Conservation (phyloP, 1,140 invertebrate species). For the Halotydeus destructor region DNA sequence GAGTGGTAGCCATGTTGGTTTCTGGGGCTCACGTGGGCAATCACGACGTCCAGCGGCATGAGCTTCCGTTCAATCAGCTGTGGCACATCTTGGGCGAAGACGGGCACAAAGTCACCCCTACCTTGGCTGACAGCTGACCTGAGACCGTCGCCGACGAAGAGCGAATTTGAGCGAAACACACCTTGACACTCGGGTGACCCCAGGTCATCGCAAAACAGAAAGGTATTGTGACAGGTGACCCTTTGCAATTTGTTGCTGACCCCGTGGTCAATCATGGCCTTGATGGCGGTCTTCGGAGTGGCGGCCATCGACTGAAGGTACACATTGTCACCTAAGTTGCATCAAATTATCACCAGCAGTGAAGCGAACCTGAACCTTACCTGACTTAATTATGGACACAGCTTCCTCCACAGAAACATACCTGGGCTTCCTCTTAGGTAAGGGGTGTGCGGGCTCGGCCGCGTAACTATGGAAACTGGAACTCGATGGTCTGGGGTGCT, state of each 20-base stretch:
- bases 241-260: conserved; percentile 39
- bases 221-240: conserved; percentile 73
- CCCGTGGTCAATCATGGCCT: conserved; percentile 59
- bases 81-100: conserved; percentile 80
- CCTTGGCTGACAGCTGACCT: conserved; percentile 66
- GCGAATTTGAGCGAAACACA: conserved; percentile 52
- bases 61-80: conserved; percentile 60
- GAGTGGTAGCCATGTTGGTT: conserved; percentile 76
- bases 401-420: conserved; percentile 13
- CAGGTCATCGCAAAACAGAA: conserved; percentile 66
- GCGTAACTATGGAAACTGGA: conserved; percentile 3
- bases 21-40: conserved; percentile 68
- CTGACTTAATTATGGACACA: conserved; percentile 14
- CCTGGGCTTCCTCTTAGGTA: conserved; percentile 9
- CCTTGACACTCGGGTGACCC: conserved; percentile 54
- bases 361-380: conserved; percentile 4
- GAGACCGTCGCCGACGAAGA: conserved; percentile 80
- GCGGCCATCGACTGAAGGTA: conserved; percentile 78
- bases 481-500: background rate
- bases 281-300: conserved; percentile 52
- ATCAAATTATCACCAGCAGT: too few species aligned
- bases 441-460: conserved; percentile 11
- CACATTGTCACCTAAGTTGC: conserved; percentile 54
- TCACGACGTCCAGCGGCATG: conserved; percentile 57
- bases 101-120: conserved; percentile 62